Percentiles rank a stretch among this genome's conserved stretches.
These are phyloP conservation scores for Nansenia antarctica DNA, from an alignment of 2,113 vertebrate genomes.

Conservation along the genomic window DNA sequence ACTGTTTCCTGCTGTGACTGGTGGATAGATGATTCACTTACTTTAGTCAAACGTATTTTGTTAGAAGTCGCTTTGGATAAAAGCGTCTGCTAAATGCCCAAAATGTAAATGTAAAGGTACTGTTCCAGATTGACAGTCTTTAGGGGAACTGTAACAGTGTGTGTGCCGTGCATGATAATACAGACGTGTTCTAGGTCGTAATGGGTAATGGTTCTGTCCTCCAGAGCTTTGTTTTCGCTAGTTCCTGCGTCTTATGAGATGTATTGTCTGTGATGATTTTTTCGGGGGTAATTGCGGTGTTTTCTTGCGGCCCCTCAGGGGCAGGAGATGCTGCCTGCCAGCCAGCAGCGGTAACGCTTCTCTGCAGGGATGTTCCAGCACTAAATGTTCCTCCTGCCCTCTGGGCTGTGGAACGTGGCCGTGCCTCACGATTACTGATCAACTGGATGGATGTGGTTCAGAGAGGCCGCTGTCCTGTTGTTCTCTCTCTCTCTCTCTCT, in stretches of 20 bases:
- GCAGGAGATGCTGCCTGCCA: constrained; percentile 6
- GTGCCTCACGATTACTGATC: constrained; percentile 5
- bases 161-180: background rate
- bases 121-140: no score
- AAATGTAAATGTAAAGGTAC: no score
- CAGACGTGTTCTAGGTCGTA: background rate
- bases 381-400: constrained; percentile 7
- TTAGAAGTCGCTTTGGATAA: no score
- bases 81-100: no score
- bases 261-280: background rate
- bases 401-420: constrained; percentile 2
- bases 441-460: background rate
- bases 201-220: background rate
- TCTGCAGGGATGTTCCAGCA: constrained; percentile 14
- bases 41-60: no score
- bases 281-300: background rate
- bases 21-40: no score
- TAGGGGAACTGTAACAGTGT: constrained; percentile 7
- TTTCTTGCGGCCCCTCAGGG: constrained; percentile 18
- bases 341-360: constrained; percentile 15
- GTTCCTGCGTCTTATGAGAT: no score
- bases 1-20: no score
- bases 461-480: background rate
- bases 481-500: background rate
- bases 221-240: background rate